Base-by-base conservation (phyloP, 2,113 vertebrate species). In the Microcebus ravelobensis region DNA sequence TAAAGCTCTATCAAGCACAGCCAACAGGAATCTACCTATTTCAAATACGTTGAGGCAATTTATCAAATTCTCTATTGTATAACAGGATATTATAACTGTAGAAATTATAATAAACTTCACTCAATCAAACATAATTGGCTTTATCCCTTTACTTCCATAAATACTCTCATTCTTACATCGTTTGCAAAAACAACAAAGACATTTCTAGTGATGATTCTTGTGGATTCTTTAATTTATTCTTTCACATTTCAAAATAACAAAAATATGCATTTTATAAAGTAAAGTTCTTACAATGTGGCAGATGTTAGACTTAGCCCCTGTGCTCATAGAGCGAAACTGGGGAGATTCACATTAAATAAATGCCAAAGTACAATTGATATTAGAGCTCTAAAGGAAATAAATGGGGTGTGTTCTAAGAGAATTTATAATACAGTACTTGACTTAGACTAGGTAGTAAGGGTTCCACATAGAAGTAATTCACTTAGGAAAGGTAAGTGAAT, bases 131-230 rank as follows among this genome's bases (percentile, higher is more conserved):
- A n/a, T 29, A 27, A 3, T 39, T 92, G 67, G 2, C 27, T 27
- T 88, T 68, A 34, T 34, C 8, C 8, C 12, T 88, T 55, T 55
- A 42, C 1, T n/a, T 42, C 34, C 23, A 42, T 7, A 74, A 1
- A 23, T 68, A 15, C 13, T 45, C 45, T 0, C 7, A 31, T 45
- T 2, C 0, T 67, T 29, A 29, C 8, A 12, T 67, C 4, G 0
- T 67, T 90, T 55, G n/a, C 31, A 55, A 55, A 45, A 89, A 52
- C 2, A 82, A 42, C 27, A 48, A 67, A 94, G 0, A 48, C 39
- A 27, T 42, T 94, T 87, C 34, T 39, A 31, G 12, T 67, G 42
- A 25, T 77, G 59, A 77, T 21, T 52, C 18, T 39, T 18, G 0
- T 6, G 1, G 8, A 42, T 5, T 39, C 27, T 61, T 39, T 45